Base-by-base conservation (phyloP, 2,888 invertebrate species). In the Meteorus cinctellus region DNA sequence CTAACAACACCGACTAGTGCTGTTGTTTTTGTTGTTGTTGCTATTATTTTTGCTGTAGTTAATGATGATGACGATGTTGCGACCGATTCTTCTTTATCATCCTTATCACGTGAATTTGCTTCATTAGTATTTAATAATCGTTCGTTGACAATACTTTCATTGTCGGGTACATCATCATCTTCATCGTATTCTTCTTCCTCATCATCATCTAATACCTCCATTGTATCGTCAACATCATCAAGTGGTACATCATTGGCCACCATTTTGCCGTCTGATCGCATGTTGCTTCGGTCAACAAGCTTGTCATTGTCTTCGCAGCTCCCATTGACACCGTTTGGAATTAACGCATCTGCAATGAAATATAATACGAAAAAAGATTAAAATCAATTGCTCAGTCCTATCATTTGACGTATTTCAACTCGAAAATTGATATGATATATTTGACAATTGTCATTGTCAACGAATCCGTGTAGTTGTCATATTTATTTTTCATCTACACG, bases 261-360 rank as follows among this genome's bases (percentile, higher is more conserved):
- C 76, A 45, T 69, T n/a, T 63, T 78, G 36, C 67, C 67, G 60
- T 76, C 65, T 36, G 71, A 63, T 63, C 69, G 63, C 67, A 51
- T 66, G 24, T 74, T 77, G 65, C 81, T 80, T 1, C 79, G 80
- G 34, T 83, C 84, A 31, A 74, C 78, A n/a, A 80, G 80, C 27
- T 85, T 83, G 59, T 88, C 87, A 45, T 76, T 84, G 71, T 86
- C 86, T 70, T 87, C 88, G 79, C 85, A 88, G 72, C 85, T 87
- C 55, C 90, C 90, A 81, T 91, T 90, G 77, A 91, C 85, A 74
- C 90, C 91, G 80, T 91, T 91, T 76, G 89, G 85, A 82, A 90
- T 90, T 77, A 88, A 81, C 76, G 81, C 82, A 84, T 89, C 90
- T 90, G 82, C 55, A 88, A 88, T 36, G 77, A 27, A 70, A 68